Evolutionary conservation across 2,797 vertebrate species (phyloP).

Genomic region (Enteromius afrohamiltoni): DNA sequence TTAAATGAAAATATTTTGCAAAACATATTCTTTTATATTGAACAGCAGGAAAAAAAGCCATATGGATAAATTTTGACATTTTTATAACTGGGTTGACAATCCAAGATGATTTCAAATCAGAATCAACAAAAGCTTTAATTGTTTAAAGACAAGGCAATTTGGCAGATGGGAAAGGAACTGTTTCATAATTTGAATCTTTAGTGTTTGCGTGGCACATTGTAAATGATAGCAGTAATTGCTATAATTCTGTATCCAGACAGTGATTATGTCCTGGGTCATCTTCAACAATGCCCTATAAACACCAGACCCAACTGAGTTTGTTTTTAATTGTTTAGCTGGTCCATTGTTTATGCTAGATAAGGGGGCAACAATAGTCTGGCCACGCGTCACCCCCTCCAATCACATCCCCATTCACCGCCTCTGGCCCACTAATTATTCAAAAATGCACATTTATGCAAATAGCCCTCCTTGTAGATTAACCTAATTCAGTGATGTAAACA

Average conservation of each 20-base stretch:
- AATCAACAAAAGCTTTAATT: constrained; percentile 13
- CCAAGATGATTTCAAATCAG: constrained; percentile 1
- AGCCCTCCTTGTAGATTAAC: constrained; percentile 75
- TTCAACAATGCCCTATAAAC: constrained; percentile 50
- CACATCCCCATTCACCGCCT: constrained; percentile 45
- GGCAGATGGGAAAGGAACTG: constrained; percentile 45
- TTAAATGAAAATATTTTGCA: not conserved
- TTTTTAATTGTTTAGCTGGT: constrained; percentile 71
- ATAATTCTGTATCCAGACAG: constrained; percentile 55
- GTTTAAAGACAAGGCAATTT: constrained; percentile 33
- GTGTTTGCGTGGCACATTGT: constrained; percentile 47
- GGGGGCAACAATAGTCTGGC: constrained; percentile 73
- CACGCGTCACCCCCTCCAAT: constrained; percentile 65
- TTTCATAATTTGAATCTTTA: constrained; percentile 27
- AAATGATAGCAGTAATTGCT: constrained; percentile 74
- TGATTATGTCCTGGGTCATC: constrained; percentile 49
- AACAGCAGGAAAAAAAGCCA: not conserved
- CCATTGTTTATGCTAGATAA: constrained; percentile 72
- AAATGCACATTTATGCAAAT: constrained; percentile 84
- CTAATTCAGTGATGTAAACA: constrained; percentile 80
- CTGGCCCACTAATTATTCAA: constrained; percentile 80
- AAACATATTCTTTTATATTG: not conserved
- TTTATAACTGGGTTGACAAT: not conserved
- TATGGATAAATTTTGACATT: not conserved
- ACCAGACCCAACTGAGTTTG: constrained; percentile 52